Evolutionary conservation across 1,140 invertebrate species (phyloP), one percentile per base, ranked within the genome.

Genomic region (Orius insidiosus): DNA sequence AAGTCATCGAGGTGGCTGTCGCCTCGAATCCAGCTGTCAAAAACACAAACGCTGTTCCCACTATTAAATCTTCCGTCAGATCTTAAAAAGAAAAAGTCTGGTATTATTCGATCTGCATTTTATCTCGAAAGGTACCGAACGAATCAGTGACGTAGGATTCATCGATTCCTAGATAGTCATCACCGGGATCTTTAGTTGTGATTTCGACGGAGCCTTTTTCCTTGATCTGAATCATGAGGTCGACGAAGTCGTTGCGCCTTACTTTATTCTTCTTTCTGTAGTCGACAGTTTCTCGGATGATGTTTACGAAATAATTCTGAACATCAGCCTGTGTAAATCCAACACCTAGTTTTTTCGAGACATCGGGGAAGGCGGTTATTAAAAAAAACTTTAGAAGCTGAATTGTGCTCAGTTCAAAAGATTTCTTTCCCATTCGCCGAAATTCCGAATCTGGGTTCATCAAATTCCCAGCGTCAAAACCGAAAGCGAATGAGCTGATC

Each of bases 21-120:
- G 79, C 78, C 52, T 81, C 78, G 55, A 75, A 80, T 10, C 78
- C 78, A 34, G 75, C 77, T 10, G 76, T 53, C 50, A 77, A 71
- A n/a, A 78, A 76, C 5, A 77, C 63, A 35, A 76, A 70, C 0
- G 66, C 58, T 78, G 71, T 0, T 71, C 72, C 0, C n/a, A 62
- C 63, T 10, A 54, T 31, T 14, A 48, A 11, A 13, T 52, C 32
- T 18, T 48, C 10, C 49, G 42, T 15, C 31, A 44, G 14, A 47
- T 36, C 56, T 51, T 3, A 54, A 38, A 5, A 46, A n/a, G n/a
- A n/a, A 0, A 11, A 39, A 36, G 46, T 53, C 37, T 10, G 9
- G 5, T 24, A 5, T 14, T 47, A n/a, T 11, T 24, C 11, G n/a
- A n/a, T n/a, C n/a, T n/a, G n/a, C n/a, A n/a, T 5, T 43, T 14